A percentile compares a stretch with the other conserved stretches of the same genome.
Conservation (phyloP, 2,888 invertebrate species). For the Metallyticus violacea region DNA sequence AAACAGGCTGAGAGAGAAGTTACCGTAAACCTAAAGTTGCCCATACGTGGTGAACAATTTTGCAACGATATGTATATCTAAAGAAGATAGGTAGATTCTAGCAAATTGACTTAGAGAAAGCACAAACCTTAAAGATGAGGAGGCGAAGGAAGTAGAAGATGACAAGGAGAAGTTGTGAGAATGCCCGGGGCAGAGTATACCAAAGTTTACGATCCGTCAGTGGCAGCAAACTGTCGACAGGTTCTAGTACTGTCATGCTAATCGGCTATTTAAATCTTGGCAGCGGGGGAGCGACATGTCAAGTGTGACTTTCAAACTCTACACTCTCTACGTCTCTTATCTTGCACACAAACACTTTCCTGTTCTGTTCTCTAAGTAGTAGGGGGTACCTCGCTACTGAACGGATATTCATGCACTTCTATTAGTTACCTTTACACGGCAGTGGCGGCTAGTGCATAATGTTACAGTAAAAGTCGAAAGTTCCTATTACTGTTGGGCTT, state of each 20-base stretch:
- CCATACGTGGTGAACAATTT: too few species aligned
- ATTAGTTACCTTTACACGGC: too few species aligned
- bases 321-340: neutral
- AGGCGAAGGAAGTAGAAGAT: neutral
- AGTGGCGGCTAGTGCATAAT: too few species aligned
- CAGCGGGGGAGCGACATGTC: neutral
- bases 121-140: too few species aligned
- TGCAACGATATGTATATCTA: too few species aligned
- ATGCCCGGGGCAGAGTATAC: neutral
- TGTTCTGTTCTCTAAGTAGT: neutral
- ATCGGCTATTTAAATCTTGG: neutral
- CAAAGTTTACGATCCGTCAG: neutral
- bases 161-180: neutral
- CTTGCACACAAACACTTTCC: neutral
- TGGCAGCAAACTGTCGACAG: neutral
- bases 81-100: too few species aligned
- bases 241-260: neutral
- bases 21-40: too few species aligned
- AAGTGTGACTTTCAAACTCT: neutral
- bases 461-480: too few species aligned
- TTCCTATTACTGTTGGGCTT: too few species aligned
- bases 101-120: neutral
- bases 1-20: too few species aligned
- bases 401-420: too few species aligned
- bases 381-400: too few species aligned